These are phyloP conservation scores for Apostichopus parvimensis DNA, from an alignment of 35 echinoderm and acorn worm species.

Conservation along the genomic window DNA sequence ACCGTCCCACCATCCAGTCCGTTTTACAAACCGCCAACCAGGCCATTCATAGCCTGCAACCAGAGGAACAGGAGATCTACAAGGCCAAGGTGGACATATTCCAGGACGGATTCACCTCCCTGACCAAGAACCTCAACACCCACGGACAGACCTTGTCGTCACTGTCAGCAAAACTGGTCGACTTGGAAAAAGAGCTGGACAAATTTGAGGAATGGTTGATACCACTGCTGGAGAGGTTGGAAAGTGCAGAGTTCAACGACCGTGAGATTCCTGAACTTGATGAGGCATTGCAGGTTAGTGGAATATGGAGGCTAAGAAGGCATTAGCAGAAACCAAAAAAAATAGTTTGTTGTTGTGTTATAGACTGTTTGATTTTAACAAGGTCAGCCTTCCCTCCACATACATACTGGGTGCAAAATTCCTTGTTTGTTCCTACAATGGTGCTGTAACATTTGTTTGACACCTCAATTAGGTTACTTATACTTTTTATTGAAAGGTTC, in stretches of 20 bases:
- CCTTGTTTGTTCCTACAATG: no score
- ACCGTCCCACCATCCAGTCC: conserved; percentile 86
- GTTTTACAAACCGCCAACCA: conserved; percentile 78
- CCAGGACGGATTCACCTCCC: conserved; percentile 60
- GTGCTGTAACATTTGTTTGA: no score
- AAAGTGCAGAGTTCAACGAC: conserved; percentile 85
- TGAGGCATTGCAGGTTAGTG: conserved; percentile 65
- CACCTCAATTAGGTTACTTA: no score
- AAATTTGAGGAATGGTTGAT: conserved; percentile 96
- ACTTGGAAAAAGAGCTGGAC: conserved; percentile 85
- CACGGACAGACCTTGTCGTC: conserved; percentile 74
- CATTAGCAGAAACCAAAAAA: no score
- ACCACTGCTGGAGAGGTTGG: conserved; percentile 78
- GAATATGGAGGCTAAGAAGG: no score
- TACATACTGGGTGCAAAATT: no score
- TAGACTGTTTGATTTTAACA: no score
- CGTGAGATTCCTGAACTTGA: conserved; percentile 86
- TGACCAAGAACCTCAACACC: conserved; percentile 62
- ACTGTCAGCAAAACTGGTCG: conserved; percentile 75
- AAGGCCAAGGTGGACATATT: conserved; percentile 85
- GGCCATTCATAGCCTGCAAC: conserved; percentile 67
- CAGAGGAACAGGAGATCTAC: conserved; percentile 73
- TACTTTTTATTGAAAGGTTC: no score
- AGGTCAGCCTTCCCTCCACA: no score
- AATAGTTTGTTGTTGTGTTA: no score